Evolutionary conservation across 2,888 invertebrate species (phyloP).

Genomic region (Rhogogaster chlorosoma): DNA sequence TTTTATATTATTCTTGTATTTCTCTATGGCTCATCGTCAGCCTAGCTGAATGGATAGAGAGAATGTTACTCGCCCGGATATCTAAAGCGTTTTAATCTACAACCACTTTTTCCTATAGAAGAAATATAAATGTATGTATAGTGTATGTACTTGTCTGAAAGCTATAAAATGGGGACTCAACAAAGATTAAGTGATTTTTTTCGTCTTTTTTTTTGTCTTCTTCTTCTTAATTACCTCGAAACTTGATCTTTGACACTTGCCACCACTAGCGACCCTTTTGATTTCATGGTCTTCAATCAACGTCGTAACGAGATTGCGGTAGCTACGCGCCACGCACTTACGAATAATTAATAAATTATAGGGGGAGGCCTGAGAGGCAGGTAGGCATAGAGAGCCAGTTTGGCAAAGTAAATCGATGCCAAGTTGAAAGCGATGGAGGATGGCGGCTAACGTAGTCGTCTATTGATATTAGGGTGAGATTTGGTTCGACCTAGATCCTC

Average conservation of each 20-base stretch:
- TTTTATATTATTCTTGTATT: slow-evolving; percentile 7
- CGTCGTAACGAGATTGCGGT: slow-evolving; percentile 48
- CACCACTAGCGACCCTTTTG: slow-evolving; percentile 17
- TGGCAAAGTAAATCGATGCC: slow-evolving; percentile 45
- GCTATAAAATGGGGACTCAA: background rate
- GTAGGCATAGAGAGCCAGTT: slow-evolving; percentile 6
- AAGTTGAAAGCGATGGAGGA: slow-evolving; percentile 20
- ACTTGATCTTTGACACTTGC: slow-evolving; percentile 45
- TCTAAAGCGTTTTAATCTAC: background rate
- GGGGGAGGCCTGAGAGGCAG: slow-evolving; percentile 35
- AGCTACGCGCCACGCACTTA: slow-evolving; percentile 41
- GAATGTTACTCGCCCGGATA: background rate
- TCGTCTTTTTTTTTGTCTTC: background rate
- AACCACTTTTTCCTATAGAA: background rate
- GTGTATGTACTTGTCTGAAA: background rate
- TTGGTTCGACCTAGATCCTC: slow-evolving; percentile 55
- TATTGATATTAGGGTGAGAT: slow-evolving; percentile 48
- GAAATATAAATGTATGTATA: background rate
- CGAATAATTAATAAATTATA: slow-evolving; percentile 48
- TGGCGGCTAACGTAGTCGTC: slow-evolving; percentile 15
- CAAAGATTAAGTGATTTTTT: slow-evolving; percentile 21
- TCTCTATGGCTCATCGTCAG: background rate
- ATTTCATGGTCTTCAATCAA: slow-evolving; percentile 44
- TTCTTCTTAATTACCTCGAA: slow-evolving; percentile 6
- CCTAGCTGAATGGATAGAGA: background rate